phyloP scores from a whole-genome alignment of 2,888 invertebrate genomes.

The Pyrochroa serraticornis region DNA sequence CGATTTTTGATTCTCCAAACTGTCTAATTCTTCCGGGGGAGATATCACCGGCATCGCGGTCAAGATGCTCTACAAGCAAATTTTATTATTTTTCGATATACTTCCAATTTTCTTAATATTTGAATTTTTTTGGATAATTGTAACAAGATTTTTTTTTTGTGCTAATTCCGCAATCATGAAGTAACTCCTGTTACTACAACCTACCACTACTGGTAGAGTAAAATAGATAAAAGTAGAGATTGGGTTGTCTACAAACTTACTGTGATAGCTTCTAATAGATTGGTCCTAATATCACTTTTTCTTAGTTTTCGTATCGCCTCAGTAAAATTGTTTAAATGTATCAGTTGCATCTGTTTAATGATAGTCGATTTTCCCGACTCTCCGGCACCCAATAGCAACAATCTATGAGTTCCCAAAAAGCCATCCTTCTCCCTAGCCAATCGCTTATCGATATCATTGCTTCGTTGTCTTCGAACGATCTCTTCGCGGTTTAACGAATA shows the following conservation, averaged over 20 bases:
- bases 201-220: too few species aligned
- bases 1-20: conserved; percentile 84
- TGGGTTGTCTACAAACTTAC: conserved; percentile 62
- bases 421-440: conserved; percentile 93
- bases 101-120: too few species aligned
- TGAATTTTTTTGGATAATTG: too few species aligned
- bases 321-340: conserved; percentile 97
- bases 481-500: conserved; percentile 73
- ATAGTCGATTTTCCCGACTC: conserved; percentile 98
- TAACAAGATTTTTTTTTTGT: too few species aligned
- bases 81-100: not conserved
- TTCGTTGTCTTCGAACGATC: conserved; percentile 73
- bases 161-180: too few species aligned
- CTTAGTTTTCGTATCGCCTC: conserved; percentile 94
- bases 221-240: too few species aligned
- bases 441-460: conserved; percentile 96
- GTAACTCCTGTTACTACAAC: too few species aligned
- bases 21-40: conserved; percentile 90
- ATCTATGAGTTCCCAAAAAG: conserved; percentile 93
- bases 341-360: conserved; percentile 98
- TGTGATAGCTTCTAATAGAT: conserved; percentile 95
- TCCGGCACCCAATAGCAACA: conserved; percentile 91
- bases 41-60: conserved; percentile 95
- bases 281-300: conserved; percentile 95
- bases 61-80: conserved; percentile 81